Percentiles rank a stretch among this genome's conserved stretches.
Evolutionary conservation across 2,888 invertebrate genomes (phyloP).

Genomic region (Pristionchus japonicus): DNA sequence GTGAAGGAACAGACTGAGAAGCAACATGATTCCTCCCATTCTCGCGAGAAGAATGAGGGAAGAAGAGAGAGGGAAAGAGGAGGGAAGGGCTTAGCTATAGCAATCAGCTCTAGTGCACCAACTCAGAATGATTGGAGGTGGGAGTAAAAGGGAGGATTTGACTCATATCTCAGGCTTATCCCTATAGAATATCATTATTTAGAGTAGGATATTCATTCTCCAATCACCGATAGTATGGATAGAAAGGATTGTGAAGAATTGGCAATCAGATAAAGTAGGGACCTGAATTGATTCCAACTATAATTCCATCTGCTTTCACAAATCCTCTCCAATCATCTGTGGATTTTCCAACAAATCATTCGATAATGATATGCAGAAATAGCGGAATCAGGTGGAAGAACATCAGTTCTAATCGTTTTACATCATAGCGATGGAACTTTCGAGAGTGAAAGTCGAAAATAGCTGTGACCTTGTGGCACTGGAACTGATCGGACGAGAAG

Average conservation of each 20-base stretch:
- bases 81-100: neutral
- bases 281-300: neutral
- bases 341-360: neutral
- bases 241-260: neutral
- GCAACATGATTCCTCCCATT: neutral
- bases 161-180: neutral
- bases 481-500: neutral
- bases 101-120: neutral
- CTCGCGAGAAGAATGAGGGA: neutral
- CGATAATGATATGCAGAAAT: neutral
- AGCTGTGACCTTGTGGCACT: conserved; percentile 5
- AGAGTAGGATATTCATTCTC: conserved; percentile 3
- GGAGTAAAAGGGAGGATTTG: neutral
- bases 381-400: neutral
- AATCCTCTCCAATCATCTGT: neutral
- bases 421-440: neutral
- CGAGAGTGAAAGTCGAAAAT: neutral
- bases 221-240: neutral
- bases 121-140: conserved; percentile 1
- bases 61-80: neutral
- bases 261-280: neutral
- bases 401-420: neutral
- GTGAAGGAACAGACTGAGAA: neutral
- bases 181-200: conserved; percentile 30
- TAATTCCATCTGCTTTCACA: neutral